Percentiles rank a stretch among this genome's conserved stretches.
These are phyloP conservation scores for Meleagris gallopavo DNA, from an alignment of 2,113 vertebrate species.

Conservation along the genomic window DNA sequence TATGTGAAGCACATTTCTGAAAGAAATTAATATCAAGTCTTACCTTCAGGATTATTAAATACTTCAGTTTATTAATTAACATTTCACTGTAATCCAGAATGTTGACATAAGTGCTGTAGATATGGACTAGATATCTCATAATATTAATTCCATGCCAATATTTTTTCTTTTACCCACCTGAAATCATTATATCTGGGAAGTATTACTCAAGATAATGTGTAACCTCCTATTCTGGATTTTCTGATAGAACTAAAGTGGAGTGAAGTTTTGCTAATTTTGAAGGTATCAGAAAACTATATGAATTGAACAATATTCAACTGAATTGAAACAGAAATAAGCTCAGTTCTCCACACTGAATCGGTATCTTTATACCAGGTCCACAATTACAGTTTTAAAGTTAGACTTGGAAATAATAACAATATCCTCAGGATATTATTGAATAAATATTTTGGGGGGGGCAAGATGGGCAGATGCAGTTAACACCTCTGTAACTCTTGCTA, in stretches of 20 bases:
- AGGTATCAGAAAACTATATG: neutral
- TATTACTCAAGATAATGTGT: neutral
- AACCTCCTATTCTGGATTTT: neutral
- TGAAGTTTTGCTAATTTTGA: neutral
- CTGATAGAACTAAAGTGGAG: neutral
- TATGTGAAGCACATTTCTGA: neutral
- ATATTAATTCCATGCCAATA: neutral
- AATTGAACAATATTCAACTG: neutral
- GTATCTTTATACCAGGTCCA: neutral
- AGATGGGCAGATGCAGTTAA: fast-evolving
- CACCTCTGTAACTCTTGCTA: neutral
- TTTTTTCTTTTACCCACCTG: neutral
- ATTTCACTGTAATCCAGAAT: neutral
- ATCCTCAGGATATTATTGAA: neutral
- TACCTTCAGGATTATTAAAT: neutral
- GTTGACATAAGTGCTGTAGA: neutral
- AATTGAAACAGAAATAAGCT: neutral
- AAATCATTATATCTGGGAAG: neutral
- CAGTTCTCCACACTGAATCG: neutral
- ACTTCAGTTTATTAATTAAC: neutral
- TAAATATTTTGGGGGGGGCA: neutral
- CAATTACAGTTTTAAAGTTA: neutral
- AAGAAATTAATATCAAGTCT: neutral
- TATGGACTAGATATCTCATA: neutral
- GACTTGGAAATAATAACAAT: neutral